Conservation (phyloP, 1,140 invertebrate genomes). For the Brachionus rotundiformis region DNA sequence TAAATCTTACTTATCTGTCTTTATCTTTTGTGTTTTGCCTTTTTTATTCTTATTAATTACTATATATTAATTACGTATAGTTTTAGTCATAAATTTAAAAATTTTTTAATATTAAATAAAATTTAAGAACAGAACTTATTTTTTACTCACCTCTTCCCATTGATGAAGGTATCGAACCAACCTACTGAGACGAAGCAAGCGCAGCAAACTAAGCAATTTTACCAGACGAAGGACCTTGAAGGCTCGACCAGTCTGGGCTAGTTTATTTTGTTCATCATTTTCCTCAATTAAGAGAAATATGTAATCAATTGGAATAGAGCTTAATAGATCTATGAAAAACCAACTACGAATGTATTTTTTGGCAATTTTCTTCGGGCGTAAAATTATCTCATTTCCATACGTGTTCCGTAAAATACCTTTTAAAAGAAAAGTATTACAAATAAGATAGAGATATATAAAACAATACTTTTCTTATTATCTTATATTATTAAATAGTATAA, state of each 20-base stretch:
- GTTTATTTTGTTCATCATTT: conserved; percentile 10
- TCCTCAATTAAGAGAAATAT: conserved; percentile 95
- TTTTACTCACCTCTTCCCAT: conserved; percentile 92
- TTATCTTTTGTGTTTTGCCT: no score
- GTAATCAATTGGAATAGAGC: conserved; percentile 98
- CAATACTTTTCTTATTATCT: no score
- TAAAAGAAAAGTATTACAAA: no score
- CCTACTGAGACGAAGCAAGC: conserved; percentile 86
- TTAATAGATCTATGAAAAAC: conserved; percentile 98
- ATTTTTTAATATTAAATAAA: background rate
- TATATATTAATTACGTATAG: no score
- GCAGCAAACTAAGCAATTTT: conserved; percentile 89
- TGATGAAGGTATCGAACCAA: conserved; percentile 96
- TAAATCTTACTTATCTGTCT: no score
- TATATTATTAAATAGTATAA: no score
- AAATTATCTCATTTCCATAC: conserved; percentile 87
- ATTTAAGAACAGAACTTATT: background rate
- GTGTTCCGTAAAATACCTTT: conserved; percentile 93
- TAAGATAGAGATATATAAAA: no score
- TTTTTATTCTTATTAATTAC: no score
- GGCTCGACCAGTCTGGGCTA: conserved; percentile 74
- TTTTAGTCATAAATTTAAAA: no score
- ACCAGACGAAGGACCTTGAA: conserved; percentile 90
- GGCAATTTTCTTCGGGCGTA: conserved; percentile 95
- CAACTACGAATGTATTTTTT: conserved; percentile 96